These are phyloP conservation scores for Phalanger gymnotis DNA, from an alignment of 2,797 vertebrate genomes.

Conservation along the genomic window DNA sequence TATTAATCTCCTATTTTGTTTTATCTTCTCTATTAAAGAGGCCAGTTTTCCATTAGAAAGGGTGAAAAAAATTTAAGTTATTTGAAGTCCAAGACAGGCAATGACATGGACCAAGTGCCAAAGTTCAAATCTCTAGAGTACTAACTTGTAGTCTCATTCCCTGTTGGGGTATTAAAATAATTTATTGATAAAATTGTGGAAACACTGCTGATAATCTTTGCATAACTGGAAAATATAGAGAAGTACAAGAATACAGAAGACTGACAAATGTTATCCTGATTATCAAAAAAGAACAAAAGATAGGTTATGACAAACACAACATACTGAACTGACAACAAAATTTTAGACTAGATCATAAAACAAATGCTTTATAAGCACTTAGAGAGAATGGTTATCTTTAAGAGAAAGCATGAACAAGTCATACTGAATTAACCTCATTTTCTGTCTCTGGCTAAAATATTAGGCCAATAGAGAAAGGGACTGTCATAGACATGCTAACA, in stretches of 20 bases:
- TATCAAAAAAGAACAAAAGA: neutral
- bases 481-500: neutral
- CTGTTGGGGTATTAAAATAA: neutral
- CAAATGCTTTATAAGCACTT: neutral
- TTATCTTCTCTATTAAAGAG: neutral
- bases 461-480: neutral
- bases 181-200: neutral
- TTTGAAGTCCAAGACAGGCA: neutral
- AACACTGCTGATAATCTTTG: neutral
- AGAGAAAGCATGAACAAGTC: neutral
- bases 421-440: neutral
- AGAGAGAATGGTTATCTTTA: neutral
- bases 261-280: neutral
- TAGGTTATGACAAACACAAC: neutral
- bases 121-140: neutral
- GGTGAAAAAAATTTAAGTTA: neutral
- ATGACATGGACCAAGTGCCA: neutral
- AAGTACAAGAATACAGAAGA: neutral
- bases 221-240: neutral
- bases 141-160: neutral
- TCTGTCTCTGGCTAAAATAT: neutral
- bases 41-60: neutral
- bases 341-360: neutral
- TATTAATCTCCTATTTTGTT: neutral
- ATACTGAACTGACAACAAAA: neutral